These are phyloP conservation scores for Oostethus manadensis DNA, from an alignment of 2,113 vertebrate species.

Conservation along the genomic window DNA sequence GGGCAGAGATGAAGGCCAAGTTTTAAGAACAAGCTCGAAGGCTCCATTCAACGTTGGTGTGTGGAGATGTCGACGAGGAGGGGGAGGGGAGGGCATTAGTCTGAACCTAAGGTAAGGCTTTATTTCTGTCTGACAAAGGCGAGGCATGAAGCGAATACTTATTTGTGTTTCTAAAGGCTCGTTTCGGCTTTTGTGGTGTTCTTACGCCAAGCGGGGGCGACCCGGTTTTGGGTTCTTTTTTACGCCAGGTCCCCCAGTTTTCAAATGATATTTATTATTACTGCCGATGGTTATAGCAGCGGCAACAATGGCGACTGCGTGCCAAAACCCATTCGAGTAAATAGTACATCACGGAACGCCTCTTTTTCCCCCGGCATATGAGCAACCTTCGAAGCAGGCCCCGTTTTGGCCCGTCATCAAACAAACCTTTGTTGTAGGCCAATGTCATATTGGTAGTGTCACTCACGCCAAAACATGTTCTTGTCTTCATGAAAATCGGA, in stretches of 20 bases:
- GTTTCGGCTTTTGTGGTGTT: background rate
- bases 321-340: background rate
- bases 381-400: background rate
- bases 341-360: constrained; percentile 1
- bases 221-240: background rate
- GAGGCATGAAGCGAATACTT: constrained; percentile 18
- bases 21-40: background rate
- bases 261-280: constrained; percentile 23
- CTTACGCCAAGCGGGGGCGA: background rate
- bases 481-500: background rate
- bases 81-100: constrained; percentile 54
- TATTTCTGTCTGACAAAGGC: constrained; percentile 54
- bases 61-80: constrained; percentile 41
- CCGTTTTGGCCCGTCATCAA: background rate
- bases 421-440: background rate
- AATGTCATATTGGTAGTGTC: background rate
- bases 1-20: background rate
- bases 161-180: constrained; percentile 15
- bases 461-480: background rate
- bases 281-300: background rate
- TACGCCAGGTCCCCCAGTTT: background rate
- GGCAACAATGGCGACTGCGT: constrained; percentile 18
- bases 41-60: background rate
- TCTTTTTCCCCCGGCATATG: background rate
- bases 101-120: constrained; percentile 55